Evolutionary conservation across 2,888 invertebrate genomes (phyloP).

Genomic region (Oxycera nigricornis): DNA sequence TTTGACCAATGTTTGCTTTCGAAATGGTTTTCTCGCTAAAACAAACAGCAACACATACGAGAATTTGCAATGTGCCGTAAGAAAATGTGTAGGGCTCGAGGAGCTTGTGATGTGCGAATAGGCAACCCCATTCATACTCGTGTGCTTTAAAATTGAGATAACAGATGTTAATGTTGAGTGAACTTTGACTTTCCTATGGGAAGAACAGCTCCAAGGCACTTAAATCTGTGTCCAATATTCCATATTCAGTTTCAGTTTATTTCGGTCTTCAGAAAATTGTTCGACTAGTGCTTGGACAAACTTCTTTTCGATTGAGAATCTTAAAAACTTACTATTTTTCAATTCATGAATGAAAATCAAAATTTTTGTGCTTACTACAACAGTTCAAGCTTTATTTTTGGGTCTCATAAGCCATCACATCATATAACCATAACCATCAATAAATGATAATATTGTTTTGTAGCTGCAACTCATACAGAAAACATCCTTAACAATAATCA

Average conservation of each 20-base stretch:
- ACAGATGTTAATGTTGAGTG: constrained; percentile 25
- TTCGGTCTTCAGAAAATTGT: no score
- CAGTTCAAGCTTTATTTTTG: no score
- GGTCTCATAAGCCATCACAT: no score
- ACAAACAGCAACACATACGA: constrained; percentile 28
- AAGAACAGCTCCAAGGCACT: not conserved
- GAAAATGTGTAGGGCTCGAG: not conserved
- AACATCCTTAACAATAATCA: not conserved
- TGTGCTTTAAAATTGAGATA: constrained; percentile 31
- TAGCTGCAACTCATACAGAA: not conserved
- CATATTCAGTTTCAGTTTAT: no score
- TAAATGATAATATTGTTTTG: not conserved
- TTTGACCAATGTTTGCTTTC: constrained; percentile 37
- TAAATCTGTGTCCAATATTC: no score
- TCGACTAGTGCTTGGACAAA: no score
- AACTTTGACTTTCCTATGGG: not conserved
- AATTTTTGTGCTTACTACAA: no score
- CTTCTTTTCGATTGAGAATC: no score
- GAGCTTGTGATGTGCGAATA: not conserved
- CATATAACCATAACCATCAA: no score
- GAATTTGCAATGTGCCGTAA: constrained; percentile 29
- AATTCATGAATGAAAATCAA: no score
- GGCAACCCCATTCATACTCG: not conserved
- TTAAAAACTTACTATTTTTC: no score
- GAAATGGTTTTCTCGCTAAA: constrained; percentile 39